A percentile compares a stretch with the other conserved stretches of the same genome.
Evolutionary conservation across 2,113 vertebrate genomes (phyloP).

Genomic region (Tetrax tetrax): DNA sequence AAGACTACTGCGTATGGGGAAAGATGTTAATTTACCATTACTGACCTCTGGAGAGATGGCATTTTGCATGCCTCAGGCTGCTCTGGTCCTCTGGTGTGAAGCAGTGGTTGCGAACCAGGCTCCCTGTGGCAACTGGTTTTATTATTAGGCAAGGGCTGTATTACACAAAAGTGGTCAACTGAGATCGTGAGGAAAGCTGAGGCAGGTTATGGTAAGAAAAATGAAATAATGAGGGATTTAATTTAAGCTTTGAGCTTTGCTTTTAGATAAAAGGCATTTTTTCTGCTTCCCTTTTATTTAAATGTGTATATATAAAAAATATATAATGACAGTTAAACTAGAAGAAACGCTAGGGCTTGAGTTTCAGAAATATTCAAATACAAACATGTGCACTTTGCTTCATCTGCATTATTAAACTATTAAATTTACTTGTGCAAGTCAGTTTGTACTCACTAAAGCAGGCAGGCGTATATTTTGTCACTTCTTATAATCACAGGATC

Average conservation of each 20-base stretch:
- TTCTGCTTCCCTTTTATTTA: constrained; percentile 31
- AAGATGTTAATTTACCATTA: background rate
- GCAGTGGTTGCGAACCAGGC: background rate
- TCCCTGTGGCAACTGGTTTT: background rate
- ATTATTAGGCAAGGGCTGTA: background rate
- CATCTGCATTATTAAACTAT: background rate
- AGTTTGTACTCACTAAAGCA: background rate
- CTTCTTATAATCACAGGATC: background rate
- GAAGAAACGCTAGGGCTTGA: constrained; percentile 7
- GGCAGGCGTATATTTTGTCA: background rate
- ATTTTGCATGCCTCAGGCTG: background rate
- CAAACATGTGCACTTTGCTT: constrained; percentile 8
- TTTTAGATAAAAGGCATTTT: constrained; percentile 10
- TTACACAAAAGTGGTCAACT: background rate
- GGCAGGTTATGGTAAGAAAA: background rate
- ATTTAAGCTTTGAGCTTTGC: background rate
- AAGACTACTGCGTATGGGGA: background rate
- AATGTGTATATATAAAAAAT: background rate
- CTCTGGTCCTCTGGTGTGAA: background rate
- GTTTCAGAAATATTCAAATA: background rate
- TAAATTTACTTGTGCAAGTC: background rate
- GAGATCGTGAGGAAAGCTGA: background rate
- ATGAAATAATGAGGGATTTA: background rate
- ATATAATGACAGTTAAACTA: constrained; percentile 10
- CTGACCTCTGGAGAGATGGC: background rate